Conservation (phyloP, 2,797 vertebrate species). For the Picus viridis region DNA sequence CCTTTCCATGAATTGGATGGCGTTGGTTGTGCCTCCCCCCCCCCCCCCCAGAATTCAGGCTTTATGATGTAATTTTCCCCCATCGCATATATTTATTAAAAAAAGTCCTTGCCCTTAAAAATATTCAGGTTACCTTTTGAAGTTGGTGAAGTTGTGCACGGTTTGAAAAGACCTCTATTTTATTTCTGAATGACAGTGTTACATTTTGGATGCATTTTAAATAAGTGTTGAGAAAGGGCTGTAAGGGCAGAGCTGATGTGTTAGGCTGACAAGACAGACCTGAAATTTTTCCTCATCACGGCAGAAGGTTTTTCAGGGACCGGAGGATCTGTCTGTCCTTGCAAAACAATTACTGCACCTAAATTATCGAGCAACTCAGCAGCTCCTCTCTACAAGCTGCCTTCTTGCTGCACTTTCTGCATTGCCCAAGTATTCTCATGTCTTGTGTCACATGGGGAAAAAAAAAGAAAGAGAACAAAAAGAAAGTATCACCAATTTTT, state of each 20-base stretch:
- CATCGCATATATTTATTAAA: no score
- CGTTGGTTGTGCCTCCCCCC: no score
- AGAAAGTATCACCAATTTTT: slow-evolving; percentile 77
- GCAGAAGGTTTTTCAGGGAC: slow-evolving; percentile 45
- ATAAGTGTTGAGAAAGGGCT: not conserved
- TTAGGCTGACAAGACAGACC: slow-evolving; percentile 51
- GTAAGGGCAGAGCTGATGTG: slow-evolving; percentile 32
- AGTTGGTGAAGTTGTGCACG: not conserved
- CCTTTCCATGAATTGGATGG: not conserved
- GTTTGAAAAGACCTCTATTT: slow-evolving; percentile 22
- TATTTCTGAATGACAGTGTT: slow-evolving; percentile 31
- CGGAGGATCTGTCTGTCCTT: slow-evolving; percentile 23
- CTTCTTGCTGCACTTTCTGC: slow-evolving; percentile 31
- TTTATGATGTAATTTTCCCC: not conserved
- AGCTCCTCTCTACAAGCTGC: slow-evolving; percentile 15
- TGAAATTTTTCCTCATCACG: not conserved
- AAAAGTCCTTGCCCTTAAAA: not conserved
- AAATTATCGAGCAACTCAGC: slow-evolving; percentile 54
- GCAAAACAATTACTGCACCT: slow-evolving; percentile 57
- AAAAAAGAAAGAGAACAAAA: slow-evolving; percentile 68
- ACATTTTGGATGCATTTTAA: slow-evolving; percentile 19
- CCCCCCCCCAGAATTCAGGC: not conserved
- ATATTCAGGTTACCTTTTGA: not conserved
- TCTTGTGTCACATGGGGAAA: slow-evolving; percentile 54
- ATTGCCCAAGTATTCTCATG: slow-evolving; percentile 54